Evolutionary conservation across 1,140 invertebrate species (phyloP).

Genomic region (Ceratina australensis): DNA sequence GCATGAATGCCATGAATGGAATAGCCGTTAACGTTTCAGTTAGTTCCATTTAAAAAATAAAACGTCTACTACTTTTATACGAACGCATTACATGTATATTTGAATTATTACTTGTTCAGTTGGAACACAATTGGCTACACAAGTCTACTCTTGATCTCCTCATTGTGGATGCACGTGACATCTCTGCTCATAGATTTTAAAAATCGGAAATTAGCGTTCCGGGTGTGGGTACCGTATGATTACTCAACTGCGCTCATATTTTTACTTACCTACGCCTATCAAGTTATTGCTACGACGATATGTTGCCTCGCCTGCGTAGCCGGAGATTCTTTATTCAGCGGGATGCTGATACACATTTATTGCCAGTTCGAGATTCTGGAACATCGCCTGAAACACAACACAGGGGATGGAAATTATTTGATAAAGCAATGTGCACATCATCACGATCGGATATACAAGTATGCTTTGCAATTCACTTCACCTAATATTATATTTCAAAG

Average conservation of each 20-base stretch:
- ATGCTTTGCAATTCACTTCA: not conserved
- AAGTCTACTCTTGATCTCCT: constrained; percentile 2
- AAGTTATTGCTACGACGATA: constrained; percentile 33
- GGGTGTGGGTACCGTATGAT: constrained; percentile 61
- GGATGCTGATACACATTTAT: constrained; percentile 54
- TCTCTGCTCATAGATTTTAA: constrained; percentile 46
- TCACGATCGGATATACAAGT: constrained; percentile 60
- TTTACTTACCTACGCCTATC: constrained; percentile 49
- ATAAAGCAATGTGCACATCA: constrained; percentile 39
- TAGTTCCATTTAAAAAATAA: too few species aligned
- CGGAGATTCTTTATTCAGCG: constrained; percentile 44
- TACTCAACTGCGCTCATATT: constrained; percentile 20
- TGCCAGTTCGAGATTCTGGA: constrained; percentile 60
- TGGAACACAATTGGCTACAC: constrained; percentile 32
- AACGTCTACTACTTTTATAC: too few species aligned
- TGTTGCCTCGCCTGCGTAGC: constrained; percentile 42
- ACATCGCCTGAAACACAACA: constrained; percentile 40
- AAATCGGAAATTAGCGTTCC: constrained; percentile 36
- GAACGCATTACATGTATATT: too few species aligned
- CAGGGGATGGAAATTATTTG: not conserved
- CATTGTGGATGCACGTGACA: constrained; percentile 12
- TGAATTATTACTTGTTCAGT: not conserved
- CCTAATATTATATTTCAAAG: too few species aligned
- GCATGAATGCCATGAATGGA: too few species aligned
- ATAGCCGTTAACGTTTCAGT: too few species aligned